These are phyloP conservation scores for Leptinotarsa peninsularis DNA, from an alignment of 2,888 invertebrate genomes.

Conservation along the genomic window DNA sequence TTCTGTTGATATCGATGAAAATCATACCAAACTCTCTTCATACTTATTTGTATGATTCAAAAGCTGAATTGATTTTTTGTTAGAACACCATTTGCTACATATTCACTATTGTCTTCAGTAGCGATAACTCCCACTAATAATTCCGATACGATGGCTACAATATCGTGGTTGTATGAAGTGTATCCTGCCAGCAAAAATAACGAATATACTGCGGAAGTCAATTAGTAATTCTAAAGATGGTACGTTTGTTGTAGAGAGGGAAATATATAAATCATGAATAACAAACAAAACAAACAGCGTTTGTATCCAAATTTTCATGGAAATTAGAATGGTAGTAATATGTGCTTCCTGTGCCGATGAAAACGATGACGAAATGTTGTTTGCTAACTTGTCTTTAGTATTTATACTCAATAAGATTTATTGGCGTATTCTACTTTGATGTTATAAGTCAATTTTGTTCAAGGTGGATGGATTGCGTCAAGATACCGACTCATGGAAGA, in stretches of 20 bases:
- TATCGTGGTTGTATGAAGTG: background rate
- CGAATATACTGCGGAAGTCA: slow-evolving; percentile 22
- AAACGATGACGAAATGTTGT: slow-evolving; percentile 25
- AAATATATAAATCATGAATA: slow-evolving; percentile 31
- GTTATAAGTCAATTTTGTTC: slow-evolving; percentile 8
- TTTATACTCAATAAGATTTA: slow-evolving; percentile 20
- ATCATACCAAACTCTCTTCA: background rate
- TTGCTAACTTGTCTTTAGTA: slow-evolving; percentile 22
- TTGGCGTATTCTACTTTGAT: slow-evolving; percentile 6
- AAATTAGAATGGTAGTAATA: slow-evolving; percentile 23
- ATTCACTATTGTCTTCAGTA: background rate
- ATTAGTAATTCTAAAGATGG: slow-evolving; percentile 23
- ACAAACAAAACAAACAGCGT: slow-evolving; percentile 27
- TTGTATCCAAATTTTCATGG: slow-evolving; percentile 28
- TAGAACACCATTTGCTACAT: background rate
- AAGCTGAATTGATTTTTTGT: background rate
- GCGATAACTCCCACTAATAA: slow-evolving; percentile 4
- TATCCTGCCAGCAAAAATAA: slow-evolving; percentile 18
- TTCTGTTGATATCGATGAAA: too few species aligned
- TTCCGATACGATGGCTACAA: slow-evolving; percentile 4
- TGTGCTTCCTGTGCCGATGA: slow-evolving; percentile 23
- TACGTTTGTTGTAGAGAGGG: slow-evolving; percentile 16
- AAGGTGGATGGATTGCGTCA: background rate
- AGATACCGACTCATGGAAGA: background rate
- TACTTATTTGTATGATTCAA: background rate